Base-by-base conservation (phyloP, 37 sponge, comb jelly and placozoan genomes). In the Cladorhizidae sp. region DNA sequence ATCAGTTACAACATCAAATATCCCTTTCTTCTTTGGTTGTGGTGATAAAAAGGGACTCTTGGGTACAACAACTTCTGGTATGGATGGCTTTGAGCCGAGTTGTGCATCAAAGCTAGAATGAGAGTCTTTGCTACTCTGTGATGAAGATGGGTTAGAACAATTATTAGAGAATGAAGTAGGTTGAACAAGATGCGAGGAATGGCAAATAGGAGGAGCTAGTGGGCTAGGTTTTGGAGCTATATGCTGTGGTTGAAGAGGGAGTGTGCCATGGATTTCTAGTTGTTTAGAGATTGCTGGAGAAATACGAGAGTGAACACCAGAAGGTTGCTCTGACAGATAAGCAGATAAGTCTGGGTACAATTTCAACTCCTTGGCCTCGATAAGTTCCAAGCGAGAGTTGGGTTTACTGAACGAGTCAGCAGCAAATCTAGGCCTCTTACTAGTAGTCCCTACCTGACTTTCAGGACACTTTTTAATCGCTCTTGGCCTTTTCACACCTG, bases 301-400 rank as follows among this genome's bases (percentile, higher is more conserved):
- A 26, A 58, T 25, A 18, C 18, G 14, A 58, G 59, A 21, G 3
- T 25, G 26, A 14, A 6, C 2, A 58, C 14, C 14, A 58, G 20
- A 58, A 5, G 32, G 36, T 33, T 65, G 8, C 49, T 45, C 49
- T 45, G 49, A 45, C 5, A 9, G 5, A 45, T 9, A 45, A 9
- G 5, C 67, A 7, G 67, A 65, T 33, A 65, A 33, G 35, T 18
- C 35, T 32, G 67, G 67, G 67, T 65, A 65, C 67, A 65, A 65
- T 15, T 65, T 65, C 7, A 33, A 31, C 2, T 25, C 28, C 18
- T 59, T 32, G 35, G 67, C 33, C 36, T 65, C 67, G 9, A 32
- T 65, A 9, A 36, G 67, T 15, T 35, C 17, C 12, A 33, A 32
- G 67, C 26, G 2, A 32, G 36, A 3, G 36, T 9, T 45, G 49